phyloP scores from a whole-genome alignment of 30 jellyfish, hydroid and myxozoan species.

The Hydractinia symbiolongicarpus region DNA sequence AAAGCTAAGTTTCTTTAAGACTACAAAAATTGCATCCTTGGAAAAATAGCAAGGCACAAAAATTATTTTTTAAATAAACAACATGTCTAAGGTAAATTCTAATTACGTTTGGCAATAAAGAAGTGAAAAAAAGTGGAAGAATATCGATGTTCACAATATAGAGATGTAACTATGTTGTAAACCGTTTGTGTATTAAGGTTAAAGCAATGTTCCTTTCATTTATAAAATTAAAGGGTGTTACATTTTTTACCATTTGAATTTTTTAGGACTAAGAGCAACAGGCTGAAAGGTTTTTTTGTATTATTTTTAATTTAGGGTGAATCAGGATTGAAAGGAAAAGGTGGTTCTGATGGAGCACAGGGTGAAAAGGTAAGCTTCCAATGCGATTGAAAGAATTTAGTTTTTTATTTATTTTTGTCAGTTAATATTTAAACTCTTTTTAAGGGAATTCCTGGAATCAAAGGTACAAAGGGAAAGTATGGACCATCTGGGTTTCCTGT shows the following conservation, averaged over 20 bases:
- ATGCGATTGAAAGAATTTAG: not conserved
- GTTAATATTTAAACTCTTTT: not conserved
- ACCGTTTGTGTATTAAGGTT: too few relatives aligned
- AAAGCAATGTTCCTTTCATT: not conserved
- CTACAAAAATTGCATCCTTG: too few relatives aligned
- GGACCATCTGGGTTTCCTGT: constrained; percentile 42
- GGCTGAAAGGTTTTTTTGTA: not conserved
- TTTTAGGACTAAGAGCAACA: not conserved
- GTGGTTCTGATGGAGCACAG: constrained; percentile 26
- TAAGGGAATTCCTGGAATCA: constrained; percentile 40
- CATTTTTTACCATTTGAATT: not conserved
- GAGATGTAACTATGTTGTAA: too few relatives aligned
- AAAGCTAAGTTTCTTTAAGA: too few relatives aligned
- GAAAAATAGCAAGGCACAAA: too few relatives aligned
- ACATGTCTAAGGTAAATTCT: too few relatives aligned
- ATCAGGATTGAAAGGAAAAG: constrained; percentile 26
- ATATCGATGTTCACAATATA: too few relatives aligned
- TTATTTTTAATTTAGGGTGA: constrained; percentile 18
- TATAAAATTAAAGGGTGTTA: not conserved
- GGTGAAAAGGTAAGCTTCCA: constrained; percentile 28
- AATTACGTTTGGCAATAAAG: too few relatives aligned
- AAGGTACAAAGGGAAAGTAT: constrained; percentile 39
- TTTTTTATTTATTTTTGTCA: not conserved
- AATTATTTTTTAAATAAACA: too few relatives aligned
- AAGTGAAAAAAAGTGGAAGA: too few relatives aligned